phyloP scores from a whole-genome alignment of 2,888 invertebrate genomes.

The Apodemia mormo region DNA sequence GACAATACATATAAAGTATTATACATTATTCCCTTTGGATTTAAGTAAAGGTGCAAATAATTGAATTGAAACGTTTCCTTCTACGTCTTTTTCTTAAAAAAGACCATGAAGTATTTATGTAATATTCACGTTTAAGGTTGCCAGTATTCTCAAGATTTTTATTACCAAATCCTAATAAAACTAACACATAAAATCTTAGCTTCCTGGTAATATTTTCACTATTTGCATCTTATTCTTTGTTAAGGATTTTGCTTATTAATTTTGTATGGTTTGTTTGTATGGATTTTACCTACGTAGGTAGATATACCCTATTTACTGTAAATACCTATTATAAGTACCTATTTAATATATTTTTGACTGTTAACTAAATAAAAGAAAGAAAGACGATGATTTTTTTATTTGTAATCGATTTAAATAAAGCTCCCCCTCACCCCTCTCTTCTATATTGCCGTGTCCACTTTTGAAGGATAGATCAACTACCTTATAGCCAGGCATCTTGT shows the following conservation, averaged over 20 bases:
- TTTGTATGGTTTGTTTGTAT: constrained; percentile 75
- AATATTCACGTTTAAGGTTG: constrained; percentile 26
- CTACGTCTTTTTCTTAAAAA: constrained; percentile 44
- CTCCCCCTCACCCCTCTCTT: no score
- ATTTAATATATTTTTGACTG: constrained; percentile 76
- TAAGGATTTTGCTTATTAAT: constrained; percentile 67
- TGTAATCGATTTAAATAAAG: no score
- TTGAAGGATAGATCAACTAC: no score
- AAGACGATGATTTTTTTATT: constrained; percentile 32
- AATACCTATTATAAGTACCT: constrained; percentile 77
- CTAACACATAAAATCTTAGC: constrained; percentile 41
- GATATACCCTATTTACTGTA: constrained; percentile 70
- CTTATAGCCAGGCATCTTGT: no score
- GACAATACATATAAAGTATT: constrained; percentile 77
- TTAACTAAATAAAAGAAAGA: constrained; percentile 71
- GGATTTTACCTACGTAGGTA: constrained; percentile 79
- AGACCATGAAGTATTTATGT: constrained; percentile 23
- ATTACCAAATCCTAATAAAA: constrained; percentile 45
- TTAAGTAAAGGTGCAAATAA: constrained; percentile 54
- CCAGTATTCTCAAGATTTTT: constrained; percentile 44
- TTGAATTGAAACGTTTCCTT: constrained; percentile 33
- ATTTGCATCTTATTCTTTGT: constrained; percentile 49
- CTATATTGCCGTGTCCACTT: no score
- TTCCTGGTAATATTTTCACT: constrained; percentile 31
- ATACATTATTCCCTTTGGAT: constrained; percentile 70